A percentile compares a stretch with the other conserved stretches of the same genome.
These are phyloP conservation scores for Anthopleura xanthogrammica DNA, from an alignment of 92 coral and sea anemone genomes.

Conservation along the genomic window DNA sequence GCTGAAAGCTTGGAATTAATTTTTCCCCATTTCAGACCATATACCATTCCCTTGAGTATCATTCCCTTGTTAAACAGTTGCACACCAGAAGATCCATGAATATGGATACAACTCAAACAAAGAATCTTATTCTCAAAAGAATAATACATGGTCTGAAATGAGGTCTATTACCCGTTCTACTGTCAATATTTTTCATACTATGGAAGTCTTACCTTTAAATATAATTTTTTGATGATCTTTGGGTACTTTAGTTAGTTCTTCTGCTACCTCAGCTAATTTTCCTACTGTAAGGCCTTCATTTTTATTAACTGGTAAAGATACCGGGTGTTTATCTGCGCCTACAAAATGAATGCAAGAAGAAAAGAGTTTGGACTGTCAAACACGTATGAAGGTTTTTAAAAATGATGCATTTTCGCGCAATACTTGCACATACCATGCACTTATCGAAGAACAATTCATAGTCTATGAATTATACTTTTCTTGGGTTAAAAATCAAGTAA, in stretches of 20 bases:
- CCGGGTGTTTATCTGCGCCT: conserved; percentile 25
- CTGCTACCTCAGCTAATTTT: conserved; percentile 58
- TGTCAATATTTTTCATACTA: neutral
- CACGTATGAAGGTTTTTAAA: too few relatives aligned
- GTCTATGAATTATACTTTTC: neutral
- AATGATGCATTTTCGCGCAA: neutral
- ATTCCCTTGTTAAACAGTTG: too few relatives aligned
- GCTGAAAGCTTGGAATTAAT: too few relatives aligned
- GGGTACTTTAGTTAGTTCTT: conserved; percentile 74
- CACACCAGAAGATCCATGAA: too few relatives aligned
- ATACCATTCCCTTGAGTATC: too few relatives aligned
- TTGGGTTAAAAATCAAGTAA: too few relatives aligned
- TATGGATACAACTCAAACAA: too few relatives aligned
- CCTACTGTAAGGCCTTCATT: conserved; percentile 53
- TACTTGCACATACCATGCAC: neutral
- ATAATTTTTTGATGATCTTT: conserved; percentile 71
- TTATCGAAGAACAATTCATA: neutral
- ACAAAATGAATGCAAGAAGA: neutral
- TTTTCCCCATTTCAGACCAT: too few relatives aligned
- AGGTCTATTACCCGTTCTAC: too few relatives aligned
- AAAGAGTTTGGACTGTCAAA: neutral
- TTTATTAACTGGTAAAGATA: conserved; percentile 11
- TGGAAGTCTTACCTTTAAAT: conserved; percentile 65
- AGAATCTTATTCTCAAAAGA: too few relatives aligned
- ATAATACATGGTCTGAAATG: neutral